Conservation (phyloP, 2,888 invertebrate species). For the Agrotis segetum region DNA sequence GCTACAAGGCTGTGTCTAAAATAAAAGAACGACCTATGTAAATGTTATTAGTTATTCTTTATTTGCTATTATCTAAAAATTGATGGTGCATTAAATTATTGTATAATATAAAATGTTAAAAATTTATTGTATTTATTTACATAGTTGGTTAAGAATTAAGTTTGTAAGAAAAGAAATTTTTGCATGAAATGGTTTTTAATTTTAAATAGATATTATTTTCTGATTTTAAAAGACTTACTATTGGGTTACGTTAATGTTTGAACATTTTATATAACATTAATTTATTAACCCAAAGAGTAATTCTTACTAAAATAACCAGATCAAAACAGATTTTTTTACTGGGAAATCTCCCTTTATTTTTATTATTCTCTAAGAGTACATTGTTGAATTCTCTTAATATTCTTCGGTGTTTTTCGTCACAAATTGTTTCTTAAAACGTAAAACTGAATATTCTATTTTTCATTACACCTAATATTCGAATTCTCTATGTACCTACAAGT, state of each 20-base stretch:
- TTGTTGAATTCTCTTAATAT: no score
- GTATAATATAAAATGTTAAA: slow-evolving; percentile 62
- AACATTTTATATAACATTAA: no score
- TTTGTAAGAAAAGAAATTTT: slow-evolving; percentile 26
- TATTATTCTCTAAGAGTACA: no score
- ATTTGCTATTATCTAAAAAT: slow-evolving; percentile 59
- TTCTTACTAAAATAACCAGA: no score
- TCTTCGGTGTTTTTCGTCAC: no score
- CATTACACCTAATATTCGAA: no score
- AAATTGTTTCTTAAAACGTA: no score
- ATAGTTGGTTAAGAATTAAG: slow-evolving; percentile 25
- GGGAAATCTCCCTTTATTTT: no score
- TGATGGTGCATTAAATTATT: slow-evolving; percentile 77
- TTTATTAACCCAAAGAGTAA: no score
- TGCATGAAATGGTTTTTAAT: slow-evolving; percentile 11
- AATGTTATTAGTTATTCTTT: slow-evolving; percentile 52
- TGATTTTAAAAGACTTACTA: background rate
- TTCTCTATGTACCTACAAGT: no score
- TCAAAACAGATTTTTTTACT: background rate
- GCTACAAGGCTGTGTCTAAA: slow-evolving; percentile 62
- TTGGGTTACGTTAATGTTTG: background rate
- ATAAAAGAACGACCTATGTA: slow-evolving; percentile 45
- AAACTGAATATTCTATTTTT: no score
- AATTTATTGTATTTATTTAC: slow-evolving; percentile 53
- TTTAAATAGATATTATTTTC: slow-evolving; percentile 4